These are phyloP conservation scores for Drosophila punjabiensis DNA, from an alignment of 1,140 invertebrate species.

Conservation along the genomic window DNA sequence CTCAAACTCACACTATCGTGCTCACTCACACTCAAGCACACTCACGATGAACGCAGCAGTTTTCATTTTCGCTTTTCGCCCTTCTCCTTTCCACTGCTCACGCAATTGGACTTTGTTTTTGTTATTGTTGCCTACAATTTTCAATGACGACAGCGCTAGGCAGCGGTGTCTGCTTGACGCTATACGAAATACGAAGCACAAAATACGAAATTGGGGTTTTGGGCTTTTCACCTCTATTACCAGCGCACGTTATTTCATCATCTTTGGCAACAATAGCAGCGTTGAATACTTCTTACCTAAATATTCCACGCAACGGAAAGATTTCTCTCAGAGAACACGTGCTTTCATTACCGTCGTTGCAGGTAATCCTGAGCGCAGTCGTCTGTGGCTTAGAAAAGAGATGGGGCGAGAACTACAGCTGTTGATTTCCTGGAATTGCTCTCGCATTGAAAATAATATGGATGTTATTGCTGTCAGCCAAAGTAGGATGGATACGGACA, in stretches of 20 bases:
- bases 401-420: slow-evolving; percentile 15
- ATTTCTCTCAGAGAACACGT: slow-evolving; percentile 37
- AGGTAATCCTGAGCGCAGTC: slow-evolving; percentile 33
- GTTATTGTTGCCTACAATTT: slow-evolving; percentile 16
- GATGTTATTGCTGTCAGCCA: not conserved
- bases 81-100: slow-evolving; percentile 12
- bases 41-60: slow-evolving; percentile 71
- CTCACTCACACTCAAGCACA: slow-evolving; percentile 16
- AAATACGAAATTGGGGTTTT: slow-evolving; percentile 32
- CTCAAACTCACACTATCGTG: not conserved
- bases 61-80: slow-evolving; percentile 65
- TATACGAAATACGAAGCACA: slow-evolving; percentile 24
- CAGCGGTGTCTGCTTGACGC: slow-evolving; percentile 50
- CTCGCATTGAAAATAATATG: slow-evolving; percentile 4
- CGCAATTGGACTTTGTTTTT: slow-evolving; percentile 19
- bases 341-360: slow-evolving; percentile 8
- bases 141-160: slow-evolving; percentile 42
- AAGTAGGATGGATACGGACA: not conserved
- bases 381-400: slow-evolving; percentile 10
- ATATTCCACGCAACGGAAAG: slow-evolving; percentile 22
- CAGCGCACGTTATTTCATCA: slow-evolving; percentile 54
- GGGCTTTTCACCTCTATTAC: slow-evolving; percentile 43
- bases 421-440: slow-evolving; percentile 44
- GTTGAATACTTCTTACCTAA: slow-evolving; percentile 14
- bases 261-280: slow-evolving; percentile 31